phyloP scores from a whole-genome alignment of 2,888 invertebrate genomes.

The Sympetrum striolatum region DNA sequence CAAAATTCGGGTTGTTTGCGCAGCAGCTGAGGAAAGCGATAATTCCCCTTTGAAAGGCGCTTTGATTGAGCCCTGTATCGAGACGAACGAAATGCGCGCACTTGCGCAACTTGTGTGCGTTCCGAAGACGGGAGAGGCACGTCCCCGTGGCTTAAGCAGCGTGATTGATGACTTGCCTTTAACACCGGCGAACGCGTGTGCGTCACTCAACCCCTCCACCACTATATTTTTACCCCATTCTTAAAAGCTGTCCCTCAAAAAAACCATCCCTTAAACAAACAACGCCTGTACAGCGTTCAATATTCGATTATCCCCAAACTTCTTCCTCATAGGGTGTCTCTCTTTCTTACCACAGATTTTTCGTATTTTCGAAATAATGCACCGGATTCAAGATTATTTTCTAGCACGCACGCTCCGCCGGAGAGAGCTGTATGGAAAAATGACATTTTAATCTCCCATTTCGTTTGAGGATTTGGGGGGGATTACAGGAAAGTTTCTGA shows the following conservation, averaged over 20 bases:
- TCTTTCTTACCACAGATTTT: background rate
- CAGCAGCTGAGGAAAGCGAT: background rate
- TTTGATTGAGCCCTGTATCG: background rate
- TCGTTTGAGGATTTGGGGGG: slow-evolving; percentile 10
- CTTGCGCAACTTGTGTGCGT: background rate
- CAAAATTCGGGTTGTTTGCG: background rate
- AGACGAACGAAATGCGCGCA: background rate
- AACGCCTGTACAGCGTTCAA: background rate
- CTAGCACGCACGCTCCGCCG: background rate
- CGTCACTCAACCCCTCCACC: background rate
- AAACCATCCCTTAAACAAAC: background rate
- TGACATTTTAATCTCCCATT: slow-evolving; percentile 20
- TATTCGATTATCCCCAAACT: slow-evolving; percentile 11
- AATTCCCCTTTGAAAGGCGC: background rate
- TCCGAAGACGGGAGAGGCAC: background rate
- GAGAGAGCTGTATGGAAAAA: background rate
- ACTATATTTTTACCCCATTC: background rate
- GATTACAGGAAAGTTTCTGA: slow-evolving; percentile 20
- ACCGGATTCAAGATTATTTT: background rate
- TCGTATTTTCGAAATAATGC: slow-evolving; percentile 4
- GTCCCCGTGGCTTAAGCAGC: background rate
- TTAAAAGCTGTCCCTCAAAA: background rate
- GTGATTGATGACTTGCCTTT: slow-evolving; percentile 27
- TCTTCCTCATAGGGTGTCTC: background rate
- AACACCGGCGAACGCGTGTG: background rate